Evolutionary conservation across 2,113 vertebrate species (phyloP).

Genomic region (Lagopus muta): DNA sequence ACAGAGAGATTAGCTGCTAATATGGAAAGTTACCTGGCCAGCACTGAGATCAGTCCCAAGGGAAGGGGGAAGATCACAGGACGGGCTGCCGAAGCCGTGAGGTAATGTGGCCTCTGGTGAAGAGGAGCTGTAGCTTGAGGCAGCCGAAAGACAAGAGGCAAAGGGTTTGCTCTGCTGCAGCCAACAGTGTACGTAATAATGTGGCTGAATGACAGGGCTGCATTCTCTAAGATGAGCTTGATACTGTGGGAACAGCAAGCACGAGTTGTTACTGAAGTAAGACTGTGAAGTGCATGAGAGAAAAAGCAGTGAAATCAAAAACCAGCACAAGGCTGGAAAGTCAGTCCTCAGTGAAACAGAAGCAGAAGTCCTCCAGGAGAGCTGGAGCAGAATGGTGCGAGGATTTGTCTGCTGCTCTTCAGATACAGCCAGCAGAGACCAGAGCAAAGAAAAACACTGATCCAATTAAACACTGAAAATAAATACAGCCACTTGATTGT

Average conservation of each 20-base stretch:
- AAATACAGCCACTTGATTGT: background rate
- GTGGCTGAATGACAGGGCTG: constrained; percentile 45
- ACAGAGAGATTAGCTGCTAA: constrained; percentile 74
- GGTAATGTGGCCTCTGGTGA: constrained; percentile 57
- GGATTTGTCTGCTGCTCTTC: background rate
- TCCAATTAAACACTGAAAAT: background rate
- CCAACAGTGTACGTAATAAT: constrained; percentile 35
- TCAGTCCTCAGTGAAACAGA: background rate
- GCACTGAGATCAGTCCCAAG: constrained; percentile 45
- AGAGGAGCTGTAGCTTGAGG: constrained; percentile 18
- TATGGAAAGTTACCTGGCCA: constrained; percentile 76
- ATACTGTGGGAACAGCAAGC: background rate
- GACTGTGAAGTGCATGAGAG: background rate
- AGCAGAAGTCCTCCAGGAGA: background rate
- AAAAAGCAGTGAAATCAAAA: background rate
- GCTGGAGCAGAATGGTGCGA: background rate
- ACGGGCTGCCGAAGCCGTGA: constrained; percentile 33
- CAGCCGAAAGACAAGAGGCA: background rate
- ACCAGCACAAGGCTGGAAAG: background rate
- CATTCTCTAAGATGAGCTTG: background rate
- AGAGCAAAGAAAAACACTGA: background rate
- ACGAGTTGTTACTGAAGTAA: background rate
- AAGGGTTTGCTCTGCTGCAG: constrained; percentile 37
- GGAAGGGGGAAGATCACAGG: constrained; percentile 49
- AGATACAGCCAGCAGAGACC: background rate